Base-by-base conservation (phyloP, 92 coral and sea anemone species). In the Isaurus tuberculatus region DNA sequence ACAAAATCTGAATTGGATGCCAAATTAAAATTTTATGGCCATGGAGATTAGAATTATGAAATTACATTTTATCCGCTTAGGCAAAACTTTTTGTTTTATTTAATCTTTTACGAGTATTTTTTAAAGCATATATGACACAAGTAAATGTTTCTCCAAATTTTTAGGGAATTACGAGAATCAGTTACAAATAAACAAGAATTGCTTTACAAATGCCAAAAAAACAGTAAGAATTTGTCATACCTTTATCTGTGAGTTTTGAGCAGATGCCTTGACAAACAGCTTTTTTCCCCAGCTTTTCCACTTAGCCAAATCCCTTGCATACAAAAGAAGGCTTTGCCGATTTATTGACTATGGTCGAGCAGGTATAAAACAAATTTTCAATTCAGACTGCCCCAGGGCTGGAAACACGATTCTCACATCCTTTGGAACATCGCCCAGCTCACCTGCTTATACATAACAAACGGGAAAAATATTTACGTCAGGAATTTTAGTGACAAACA, bases 401-500 rank as follows among this genome's bases (percentile, higher is more conserved):
- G 11, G 58, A 30, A 22, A 9, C n/a, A 33, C 26, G 48, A 23
- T 19, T 71, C 22, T 77, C 57, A 58, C 70, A 77, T 58, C 43
- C 53, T 57, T 61, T 5, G 57, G 25, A 33, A n/a, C n/a, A n/a
- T n/a, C n/a, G n/a, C n/a, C n/a, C n/a, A 8, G 19, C 34, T 16
- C 82, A 77, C 82, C 82, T 77, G 82, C 58, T 77, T 22, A 36
- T 31, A 33, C 11, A 77, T 36, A 77, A 77, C 70, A 77, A 77
- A 58, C 57, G 14, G 22, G 58, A 2, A 77, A 10, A 58, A 22
- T 25, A 60, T 77, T 58, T 77, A 44, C 67, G 46, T 77, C 70
- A 58, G 70, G 49, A 17, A 13, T n/a, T 77, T 75, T 77, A n/a
- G 69, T 58, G 82, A 57, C 82, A 77, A 33, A 23, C 23, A 33